phyloP scores from a whole-genome alignment of 2,888 invertebrate genomes.

The Drosophila leonis region DNA sequence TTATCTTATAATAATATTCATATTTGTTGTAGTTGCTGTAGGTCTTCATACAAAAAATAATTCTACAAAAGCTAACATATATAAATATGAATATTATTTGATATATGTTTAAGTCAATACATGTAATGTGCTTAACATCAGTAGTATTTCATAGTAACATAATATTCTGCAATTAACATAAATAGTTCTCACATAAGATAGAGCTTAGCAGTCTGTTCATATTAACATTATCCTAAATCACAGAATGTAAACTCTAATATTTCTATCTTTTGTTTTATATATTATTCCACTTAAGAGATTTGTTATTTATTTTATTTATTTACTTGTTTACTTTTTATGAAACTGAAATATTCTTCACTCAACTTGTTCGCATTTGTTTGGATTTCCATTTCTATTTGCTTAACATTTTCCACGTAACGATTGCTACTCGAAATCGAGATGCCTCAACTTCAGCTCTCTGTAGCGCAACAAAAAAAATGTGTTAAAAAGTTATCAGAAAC shows the following conservation, averaged over 20 bases:
- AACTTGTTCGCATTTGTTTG: not conserved
- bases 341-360: not conserved
- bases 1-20: no score
- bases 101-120: no score
- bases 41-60: no score
- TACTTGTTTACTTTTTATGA: not conserved
- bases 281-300: not conserved
- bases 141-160: no score
- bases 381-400: not conserved
- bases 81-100: no score
- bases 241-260: not conserved
- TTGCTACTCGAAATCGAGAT: constrained; percentile 11
- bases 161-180: no score
- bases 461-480: constrained; percentile 53
- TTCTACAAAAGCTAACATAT: no score
- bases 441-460: constrained; percentile 9
- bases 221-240: not conserved
- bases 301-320: not conserved
- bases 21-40: no score
- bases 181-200: no score
- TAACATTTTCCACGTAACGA: not conserved
- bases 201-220: not conserved
- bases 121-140: no score
- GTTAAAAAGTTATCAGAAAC: constrained; percentile 55
- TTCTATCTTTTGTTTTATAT: not conserved